phyloP scores from a whole-genome alignment of 2,888 invertebrate species.

The Orchesella flavescens region DNA sequence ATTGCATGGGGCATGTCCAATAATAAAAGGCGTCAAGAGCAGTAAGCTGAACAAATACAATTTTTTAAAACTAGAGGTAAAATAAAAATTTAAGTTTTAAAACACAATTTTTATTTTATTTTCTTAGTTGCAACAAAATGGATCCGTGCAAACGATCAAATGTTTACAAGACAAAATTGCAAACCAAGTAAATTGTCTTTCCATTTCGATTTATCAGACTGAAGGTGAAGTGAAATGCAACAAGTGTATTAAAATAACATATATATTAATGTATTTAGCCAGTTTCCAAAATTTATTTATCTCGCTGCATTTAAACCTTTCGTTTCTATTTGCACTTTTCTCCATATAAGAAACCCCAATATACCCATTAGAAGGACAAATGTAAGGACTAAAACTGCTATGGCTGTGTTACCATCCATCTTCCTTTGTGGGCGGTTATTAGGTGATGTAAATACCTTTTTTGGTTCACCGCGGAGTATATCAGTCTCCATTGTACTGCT shows the following conservation, averaged over 20 bases:
- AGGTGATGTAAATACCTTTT: no score
- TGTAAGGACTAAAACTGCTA: conserved; percentile 7
- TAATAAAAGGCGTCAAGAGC: conserved; percentile 76
- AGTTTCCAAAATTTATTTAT: neutral
- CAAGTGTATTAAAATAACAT: no score
- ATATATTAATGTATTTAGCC: no score
- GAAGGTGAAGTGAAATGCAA: conserved; percentile 8
- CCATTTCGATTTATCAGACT: conserved; percentile 30
- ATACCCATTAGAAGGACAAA: conserved; percentile 9
- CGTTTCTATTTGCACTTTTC: conserved; percentile 8
- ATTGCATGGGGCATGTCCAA: conserved; percentile 76
- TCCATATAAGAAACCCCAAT: conserved; percentile 9
- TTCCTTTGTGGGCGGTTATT: conserved; percentile 1
- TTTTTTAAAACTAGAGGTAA: neutral
- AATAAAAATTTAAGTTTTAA: conserved; percentile 17
- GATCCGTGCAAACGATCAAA: conserved; percentile 76
- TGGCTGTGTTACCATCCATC: conserved; percentile 17
- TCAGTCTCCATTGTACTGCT: no score
- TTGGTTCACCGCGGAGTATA: no score
- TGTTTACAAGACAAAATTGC: conserved; percentile 71
- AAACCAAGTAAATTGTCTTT: conserved; percentile 38
- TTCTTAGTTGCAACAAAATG: conserved; percentile 75
- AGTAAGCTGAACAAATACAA: conserved; percentile 71
- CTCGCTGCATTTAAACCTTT: conserved; percentile 34
- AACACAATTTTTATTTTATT: neutral